A percentile compares a stretch with the other conserved stretches of the same genome.
phyloP scores from a whole-genome alignment of 2,113 vertebrate genomes.

The Chlamydotis undulata region DNA sequence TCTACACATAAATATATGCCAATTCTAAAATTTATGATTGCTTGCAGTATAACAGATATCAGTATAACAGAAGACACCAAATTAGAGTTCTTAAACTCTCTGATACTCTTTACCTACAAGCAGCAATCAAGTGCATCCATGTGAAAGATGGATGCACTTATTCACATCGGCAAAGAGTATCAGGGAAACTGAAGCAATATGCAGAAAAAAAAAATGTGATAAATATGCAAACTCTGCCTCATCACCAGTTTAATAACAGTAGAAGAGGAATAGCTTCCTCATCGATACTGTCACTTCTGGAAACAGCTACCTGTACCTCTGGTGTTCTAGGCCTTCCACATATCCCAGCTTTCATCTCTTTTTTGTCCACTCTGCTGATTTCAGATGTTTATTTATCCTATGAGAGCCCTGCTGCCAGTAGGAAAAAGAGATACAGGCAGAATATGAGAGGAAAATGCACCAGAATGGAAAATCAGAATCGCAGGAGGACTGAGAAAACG shows the following conservation, averaged over 20 bases:
- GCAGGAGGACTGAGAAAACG: background rate
- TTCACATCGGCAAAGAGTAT: background rate
- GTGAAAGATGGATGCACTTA: background rate
- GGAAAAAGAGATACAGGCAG: background rate
- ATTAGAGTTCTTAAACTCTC: constrained; percentile 5
- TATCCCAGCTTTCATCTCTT: background rate
- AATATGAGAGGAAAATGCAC: background rate
- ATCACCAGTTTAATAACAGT: background rate
- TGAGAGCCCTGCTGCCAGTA: background rate
- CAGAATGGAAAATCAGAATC: background rate
- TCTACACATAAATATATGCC: background rate
- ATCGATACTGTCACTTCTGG: background rate
- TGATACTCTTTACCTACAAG: background rate
- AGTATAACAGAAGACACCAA: background rate
- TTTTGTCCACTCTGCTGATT: background rate
- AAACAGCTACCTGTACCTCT: background rate
- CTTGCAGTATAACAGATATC: background rate
- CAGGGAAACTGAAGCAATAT: background rate
- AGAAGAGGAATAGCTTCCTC: background rate
- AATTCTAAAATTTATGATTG: background rate
- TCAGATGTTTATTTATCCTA: background rate
- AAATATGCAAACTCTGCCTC: background rate
- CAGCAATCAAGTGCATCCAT: background rate
- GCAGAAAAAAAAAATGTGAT: background rate
- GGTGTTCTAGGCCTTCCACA: background rate